A percentile compares a stretch with the other conserved stretches of the same genome.
These are phyloP conservation scores for Zeuzera pyrina DNA, from an alignment of 2,888 invertebrate genomes.

Conservation along the genomic window DNA sequence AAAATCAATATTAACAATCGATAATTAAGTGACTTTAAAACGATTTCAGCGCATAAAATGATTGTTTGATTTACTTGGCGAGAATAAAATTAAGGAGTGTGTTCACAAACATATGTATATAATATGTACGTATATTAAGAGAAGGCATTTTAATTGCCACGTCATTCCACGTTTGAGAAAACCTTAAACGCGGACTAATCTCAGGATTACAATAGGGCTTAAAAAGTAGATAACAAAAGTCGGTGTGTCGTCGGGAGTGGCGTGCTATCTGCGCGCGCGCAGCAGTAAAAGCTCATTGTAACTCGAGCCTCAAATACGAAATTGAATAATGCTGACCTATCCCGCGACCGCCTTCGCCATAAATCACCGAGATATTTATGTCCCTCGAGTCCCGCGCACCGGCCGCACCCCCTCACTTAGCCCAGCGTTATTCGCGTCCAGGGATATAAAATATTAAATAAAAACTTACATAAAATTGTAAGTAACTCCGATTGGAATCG, in stretches of 20 bases:
- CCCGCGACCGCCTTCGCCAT: slow-evolving; percentile 69
- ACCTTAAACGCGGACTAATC: slow-evolving; percentile 34
- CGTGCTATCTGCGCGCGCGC: slow-evolving; percentile 57
- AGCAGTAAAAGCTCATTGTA: slow-evolving; percentile 70
- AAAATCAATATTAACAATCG: slow-evolving; percentile 68
- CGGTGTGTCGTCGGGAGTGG: slow-evolving; percentile 39
- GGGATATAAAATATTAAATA: slow-evolving; percentile 68
- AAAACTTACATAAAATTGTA: slow-evolving; percentile 67
- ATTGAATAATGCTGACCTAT: slow-evolving; percentile 74
- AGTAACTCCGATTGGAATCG: slow-evolving; percentile 66
- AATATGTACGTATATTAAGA: background rate
- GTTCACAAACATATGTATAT: background rate
- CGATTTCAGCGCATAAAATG: slow-evolving; percentile 41
- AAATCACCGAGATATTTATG: slow-evolving; percentile 73
- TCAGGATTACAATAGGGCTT: slow-evolving; percentile 40
- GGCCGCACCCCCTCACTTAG: slow-evolving; percentile 33
- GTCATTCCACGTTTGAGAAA: slow-evolving; percentile 4
- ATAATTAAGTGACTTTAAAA: slow-evolving; percentile 66
- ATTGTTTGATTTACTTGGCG: slow-evolving; percentile 43
- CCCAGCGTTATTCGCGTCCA: slow-evolving; percentile 53
- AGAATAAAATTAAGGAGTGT: no score
- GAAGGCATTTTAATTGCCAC: background rate
- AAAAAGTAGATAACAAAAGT: slow-evolving; percentile 48
- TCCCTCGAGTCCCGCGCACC: slow-evolving; percentile 49
- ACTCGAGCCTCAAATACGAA: slow-evolving; percentile 71